These are phyloP conservation scores for Drosophila kuntzei DNA, from an alignment of 2,888 invertebrate species.

Conservation along the genomic window DNA sequence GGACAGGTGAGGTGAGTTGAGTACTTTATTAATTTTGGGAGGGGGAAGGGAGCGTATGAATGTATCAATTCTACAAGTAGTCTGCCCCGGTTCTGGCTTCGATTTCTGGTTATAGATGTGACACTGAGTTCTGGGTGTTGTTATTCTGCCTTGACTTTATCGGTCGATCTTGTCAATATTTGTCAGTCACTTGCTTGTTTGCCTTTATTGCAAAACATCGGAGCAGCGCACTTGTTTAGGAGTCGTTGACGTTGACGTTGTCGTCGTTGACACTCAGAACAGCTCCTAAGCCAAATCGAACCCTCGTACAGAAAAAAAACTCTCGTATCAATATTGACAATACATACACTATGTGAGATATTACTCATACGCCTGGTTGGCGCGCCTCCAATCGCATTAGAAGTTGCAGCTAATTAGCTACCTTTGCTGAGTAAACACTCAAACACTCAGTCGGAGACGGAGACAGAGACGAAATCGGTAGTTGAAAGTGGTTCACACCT, in stretches of 20 bases:
- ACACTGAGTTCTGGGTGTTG: background rate
- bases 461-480: slow-evolving; percentile 34
- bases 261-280: slow-evolving; percentile 12
- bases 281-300: slow-evolving; percentile 17
- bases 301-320: slow-evolving; percentile 25
- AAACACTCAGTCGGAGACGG: background rate
- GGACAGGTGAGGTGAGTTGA: slow-evolving; percentile 24
- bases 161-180: slow-evolving; percentile 74
- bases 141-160: slow-evolving; percentile 42
- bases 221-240: slow-evolving; percentile 64
- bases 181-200: slow-evolving; percentile 75
- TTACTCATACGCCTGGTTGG: slow-evolving; percentile 75
- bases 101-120: background rate
- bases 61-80: too few relatives aligned
- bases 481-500: slow-evolving; percentile 77
- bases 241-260: slow-evolving; percentile 62
- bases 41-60: background rate
- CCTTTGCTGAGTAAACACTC: slow-evolving; percentile 41
- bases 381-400: slow-evolving; percentile 65
- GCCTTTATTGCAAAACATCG: slow-evolving; percentile 59
- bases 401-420: slow-evolving; percentile 68
- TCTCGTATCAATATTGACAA: slow-evolving; percentile 60
- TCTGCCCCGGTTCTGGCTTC: slow-evolving; percentile 8
- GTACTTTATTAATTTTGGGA: slow-evolving; percentile 40
- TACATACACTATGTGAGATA: slow-evolving; percentile 58